phyloP scores from a whole-genome alignment of 2,888 invertebrate genomes.

The Euzetes globulus region DNA sequence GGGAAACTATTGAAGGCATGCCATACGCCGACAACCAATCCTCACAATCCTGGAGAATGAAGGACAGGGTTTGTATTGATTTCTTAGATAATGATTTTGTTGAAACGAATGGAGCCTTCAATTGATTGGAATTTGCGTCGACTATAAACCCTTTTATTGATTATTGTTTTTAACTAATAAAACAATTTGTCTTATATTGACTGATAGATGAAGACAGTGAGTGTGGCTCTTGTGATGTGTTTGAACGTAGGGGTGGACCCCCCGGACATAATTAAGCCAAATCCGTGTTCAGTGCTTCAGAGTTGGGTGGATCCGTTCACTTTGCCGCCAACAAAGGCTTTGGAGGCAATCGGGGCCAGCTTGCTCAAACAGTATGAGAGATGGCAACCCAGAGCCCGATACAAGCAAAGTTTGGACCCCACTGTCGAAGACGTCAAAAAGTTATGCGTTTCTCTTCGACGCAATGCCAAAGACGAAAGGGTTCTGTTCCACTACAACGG shows the following conservation, averaged over 20 bases:
- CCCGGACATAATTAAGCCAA: constrained; percentile 93
- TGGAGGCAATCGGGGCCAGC: constrained; percentile 81
- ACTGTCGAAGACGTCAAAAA: constrained; percentile 97
- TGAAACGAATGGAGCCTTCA: neutral
- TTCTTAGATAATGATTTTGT: neutral
- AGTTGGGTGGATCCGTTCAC: constrained; percentile 92
- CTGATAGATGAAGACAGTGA: constrained; percentile 94
- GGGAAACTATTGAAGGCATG: constrained; percentile 46
- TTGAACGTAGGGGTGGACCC: constrained; percentile 99
- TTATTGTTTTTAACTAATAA: neutral
- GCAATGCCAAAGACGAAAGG: constrained; percentile 96
- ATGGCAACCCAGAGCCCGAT: constrained; percentile 96
- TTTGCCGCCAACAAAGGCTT: constrained; percentile 78
- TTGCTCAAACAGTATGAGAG: constrained; percentile 95
- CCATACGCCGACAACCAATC: neutral
- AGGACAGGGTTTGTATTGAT: constrained; percentile 59
- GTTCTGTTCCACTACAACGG: constrained; percentile 99
- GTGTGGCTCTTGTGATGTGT: constrained; percentile 93
- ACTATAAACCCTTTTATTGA: too few relatives aligned
- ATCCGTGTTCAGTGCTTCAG: constrained; percentile 88
- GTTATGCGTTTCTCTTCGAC: constrained; percentile 80
- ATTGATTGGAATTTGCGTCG: too few relatives aligned
- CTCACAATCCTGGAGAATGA: constrained; percentile 37
- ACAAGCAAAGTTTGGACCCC: constrained; percentile 93
- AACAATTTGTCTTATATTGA: constrained; percentile 16